phyloP scores from a whole-genome alignment of 2,113 vertebrate species.

The Kryptolebias marmoratus region DNA sequence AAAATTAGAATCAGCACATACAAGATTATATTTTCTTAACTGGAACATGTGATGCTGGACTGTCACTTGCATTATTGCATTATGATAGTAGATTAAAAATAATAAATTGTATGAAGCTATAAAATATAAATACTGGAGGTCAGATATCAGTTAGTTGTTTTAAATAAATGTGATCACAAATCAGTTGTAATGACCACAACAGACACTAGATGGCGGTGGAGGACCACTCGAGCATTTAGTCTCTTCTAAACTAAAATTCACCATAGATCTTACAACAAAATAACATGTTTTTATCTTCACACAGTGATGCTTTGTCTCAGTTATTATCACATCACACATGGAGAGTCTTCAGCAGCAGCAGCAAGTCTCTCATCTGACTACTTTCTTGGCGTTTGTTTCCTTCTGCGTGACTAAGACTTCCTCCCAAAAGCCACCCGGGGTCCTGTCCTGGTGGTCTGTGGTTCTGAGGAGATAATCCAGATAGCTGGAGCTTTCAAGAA shows the following conservation, averaged over 20 bases:
- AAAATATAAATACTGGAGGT: too few relatives aligned
- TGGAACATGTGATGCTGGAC: too few relatives aligned
- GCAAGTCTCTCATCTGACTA: background rate
- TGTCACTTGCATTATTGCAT: too few relatives aligned
- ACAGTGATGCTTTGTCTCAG: constrained; percentile 3
- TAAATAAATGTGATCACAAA: too few relatives aligned
- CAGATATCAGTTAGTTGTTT: too few relatives aligned
- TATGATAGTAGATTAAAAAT: too few relatives aligned
- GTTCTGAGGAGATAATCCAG: constrained; percentile 77
- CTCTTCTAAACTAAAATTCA: background rate
- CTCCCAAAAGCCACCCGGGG: constrained; percentile 76
- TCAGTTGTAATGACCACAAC: constrained; percentile 27
- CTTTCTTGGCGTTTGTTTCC: background rate
- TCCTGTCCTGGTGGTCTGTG: constrained; percentile 46
- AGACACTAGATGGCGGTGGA: constrained; percentile 67
- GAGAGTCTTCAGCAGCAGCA: background rate
- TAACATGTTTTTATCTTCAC: background rate
- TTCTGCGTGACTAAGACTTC: constrained; percentile 33
- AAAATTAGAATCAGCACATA: too few relatives aligned
- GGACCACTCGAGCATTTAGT: constrained; percentile 1
- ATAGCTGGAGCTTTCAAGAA: constrained; percentile 67
- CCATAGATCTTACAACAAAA: background rate
- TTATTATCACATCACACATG: constrained; percentile 9
- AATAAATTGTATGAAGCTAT: too few relatives aligned
- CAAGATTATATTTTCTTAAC: too few relatives aligned